A percentile compares a stretch with the other conserved stretches of the same genome.
Conservation (phyloP, 2,797 vertebrate genomes). For the Lutjanus argentimaculatus region DNA sequence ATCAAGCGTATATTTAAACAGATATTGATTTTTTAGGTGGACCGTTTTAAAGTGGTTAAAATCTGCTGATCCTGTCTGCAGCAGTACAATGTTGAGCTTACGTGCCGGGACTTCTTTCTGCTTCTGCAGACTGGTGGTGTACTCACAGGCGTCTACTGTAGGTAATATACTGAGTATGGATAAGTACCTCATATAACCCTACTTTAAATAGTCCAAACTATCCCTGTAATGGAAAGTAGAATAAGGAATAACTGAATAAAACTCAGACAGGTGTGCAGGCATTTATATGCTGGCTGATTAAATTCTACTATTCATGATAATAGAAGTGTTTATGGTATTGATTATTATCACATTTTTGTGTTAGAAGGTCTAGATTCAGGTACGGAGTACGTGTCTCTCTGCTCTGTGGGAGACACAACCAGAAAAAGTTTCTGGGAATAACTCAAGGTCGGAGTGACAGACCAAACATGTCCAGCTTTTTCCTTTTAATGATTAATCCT, state of each 20-base stretch:
- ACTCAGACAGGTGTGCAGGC: no score
- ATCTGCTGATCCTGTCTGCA: no score
- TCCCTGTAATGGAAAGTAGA: not conserved
- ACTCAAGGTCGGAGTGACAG: slow-evolving; percentile 66
- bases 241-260: not conserved
- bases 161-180: no score
- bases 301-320: not conserved
- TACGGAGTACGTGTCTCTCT: slow-evolving; percentile 16
- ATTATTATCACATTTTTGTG: not conserved
- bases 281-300: not conserved
- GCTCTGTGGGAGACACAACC: slow-evolving; percentile 47
- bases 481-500: slow-evolving; percentile 81
- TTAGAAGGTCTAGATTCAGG: not conserved
- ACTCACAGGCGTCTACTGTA: no score
- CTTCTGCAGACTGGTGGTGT: no score
- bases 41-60: no score
- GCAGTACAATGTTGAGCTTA: no score
- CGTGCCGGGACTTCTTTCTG: no score
- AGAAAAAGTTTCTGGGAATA: slow-evolving; percentile 72
- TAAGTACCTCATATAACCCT: no score
- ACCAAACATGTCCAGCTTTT: slow-evolving; percentile 69
- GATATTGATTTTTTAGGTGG: no score
- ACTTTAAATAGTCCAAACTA: no score
- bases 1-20: no score
- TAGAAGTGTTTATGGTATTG: not conserved